These are phyloP conservation scores for Cichladusa arquata DNA, from an alignment of 2,113 vertebrate species.

Conservation along the genomic window DNA sequence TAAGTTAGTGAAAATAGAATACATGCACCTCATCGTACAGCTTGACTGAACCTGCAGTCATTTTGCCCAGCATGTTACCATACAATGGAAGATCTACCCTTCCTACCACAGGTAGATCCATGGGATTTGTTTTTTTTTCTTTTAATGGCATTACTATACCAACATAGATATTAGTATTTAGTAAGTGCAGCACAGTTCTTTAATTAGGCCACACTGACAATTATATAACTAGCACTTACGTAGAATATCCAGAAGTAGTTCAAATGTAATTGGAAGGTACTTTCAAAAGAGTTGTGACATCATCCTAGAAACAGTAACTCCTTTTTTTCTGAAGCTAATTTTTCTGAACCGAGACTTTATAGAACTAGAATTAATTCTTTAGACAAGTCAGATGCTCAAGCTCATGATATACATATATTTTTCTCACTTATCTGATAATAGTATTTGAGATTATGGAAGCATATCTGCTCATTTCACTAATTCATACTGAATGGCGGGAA, in stretches of 20 bases:
- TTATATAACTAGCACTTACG: constrained; percentile 76
- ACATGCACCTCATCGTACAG: constrained; percentile 75
- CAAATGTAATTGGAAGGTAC: constrained; percentile 71
- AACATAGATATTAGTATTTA: constrained; percentile 76
- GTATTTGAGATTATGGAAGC: constrained; percentile 77
- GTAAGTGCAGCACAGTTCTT: constrained; percentile 77
- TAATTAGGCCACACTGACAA: constrained; percentile 75
- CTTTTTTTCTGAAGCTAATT: constrained; percentile 71
- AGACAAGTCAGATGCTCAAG: constrained; percentile 75
- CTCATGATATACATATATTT: constrained; percentile 69
- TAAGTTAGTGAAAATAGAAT: constrained; percentile 78
- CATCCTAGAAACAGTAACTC: constrained; percentile 71
- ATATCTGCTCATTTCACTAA: constrained; percentile 74
- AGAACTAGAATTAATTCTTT: constrained; percentile 68
- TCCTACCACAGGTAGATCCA: constrained; percentile 72
- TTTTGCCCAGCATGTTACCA: constrained; percentile 75
- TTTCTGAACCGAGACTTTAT: constrained; percentile 63
- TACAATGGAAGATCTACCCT: constrained; percentile 77
- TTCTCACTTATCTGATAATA: constrained; percentile 72
- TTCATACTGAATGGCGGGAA: constrained; percentile 74
- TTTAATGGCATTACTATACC: constrained; percentile 68
- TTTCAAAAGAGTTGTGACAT: constrained; percentile 65
- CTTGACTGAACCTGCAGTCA: constrained; percentile 92
- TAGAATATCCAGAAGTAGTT: constrained; percentile 67
- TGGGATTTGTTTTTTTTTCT: constrained; percentile 68